Percentiles rank a stretch among this genome's conserved stretches.
phyloP scores from a whole-genome alignment of 2,888 invertebrate species.

The Stegana nigrithorax region DNA sequence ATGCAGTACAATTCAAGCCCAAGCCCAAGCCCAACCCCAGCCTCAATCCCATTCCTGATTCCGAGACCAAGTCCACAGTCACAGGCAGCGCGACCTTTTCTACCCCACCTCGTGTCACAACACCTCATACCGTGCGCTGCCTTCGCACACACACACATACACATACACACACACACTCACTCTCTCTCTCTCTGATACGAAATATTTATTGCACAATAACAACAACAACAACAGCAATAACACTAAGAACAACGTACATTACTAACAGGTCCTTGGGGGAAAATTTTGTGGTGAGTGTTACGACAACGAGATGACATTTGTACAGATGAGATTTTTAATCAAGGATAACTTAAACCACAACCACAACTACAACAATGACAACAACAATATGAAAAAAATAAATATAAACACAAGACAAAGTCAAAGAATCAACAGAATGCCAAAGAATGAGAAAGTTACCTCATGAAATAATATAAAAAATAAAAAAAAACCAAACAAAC shows the following conservation, averaged over 20 bases:
- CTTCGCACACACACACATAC: neutral
- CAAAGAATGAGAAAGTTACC: too few species aligned
- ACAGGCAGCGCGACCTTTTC: too few species aligned
- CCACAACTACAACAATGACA: too few species aligned
- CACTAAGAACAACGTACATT: neutral
- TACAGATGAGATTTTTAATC: slow-evolving; percentile 20
- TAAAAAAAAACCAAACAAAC: neutral
- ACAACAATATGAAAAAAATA: too few species aligned
- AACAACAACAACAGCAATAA: neutral
- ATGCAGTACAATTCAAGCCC: neutral
- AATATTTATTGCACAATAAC: slow-evolving; percentile 21
- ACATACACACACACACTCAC: neutral
- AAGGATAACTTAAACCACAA: neutral
- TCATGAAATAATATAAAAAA: too few species aligned
- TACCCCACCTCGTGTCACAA: neutral
- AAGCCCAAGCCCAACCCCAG: neutral
- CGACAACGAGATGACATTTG: slow-evolving; percentile 4
- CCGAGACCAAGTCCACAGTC: too few species aligned
- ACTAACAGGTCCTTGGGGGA: slow-evolving; percentile 10
- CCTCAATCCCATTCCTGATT: too few species aligned
- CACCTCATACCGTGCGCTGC: neutral
- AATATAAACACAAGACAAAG: too few species aligned
- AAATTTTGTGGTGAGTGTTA: slow-evolving; percentile 8
- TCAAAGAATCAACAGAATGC: too few species aligned
- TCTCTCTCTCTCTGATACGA: slow-evolving; percentile 10